A percentile compares a stretch with the other conserved stretches of the same genome.
Conservation (phyloP, 2,888 invertebrate species). For the Oegoconia quadripuncta region DNA sequence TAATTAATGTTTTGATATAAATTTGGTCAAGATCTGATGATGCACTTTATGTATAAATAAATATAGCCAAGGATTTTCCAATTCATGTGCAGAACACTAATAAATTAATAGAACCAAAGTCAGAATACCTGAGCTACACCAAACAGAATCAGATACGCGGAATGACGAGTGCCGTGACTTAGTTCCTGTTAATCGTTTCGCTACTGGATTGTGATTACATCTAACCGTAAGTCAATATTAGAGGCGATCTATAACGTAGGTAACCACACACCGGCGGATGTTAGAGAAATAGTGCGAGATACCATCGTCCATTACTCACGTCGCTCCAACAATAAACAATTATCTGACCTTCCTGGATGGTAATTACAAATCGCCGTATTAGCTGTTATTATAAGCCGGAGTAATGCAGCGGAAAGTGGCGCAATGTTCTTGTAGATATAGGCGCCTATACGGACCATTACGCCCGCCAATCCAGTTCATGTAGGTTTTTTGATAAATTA, state of each 20-base stretch:
- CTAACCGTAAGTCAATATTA: neutral
- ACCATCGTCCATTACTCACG: constrained; percentile 4
- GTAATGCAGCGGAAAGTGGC: constrained; percentile 24
- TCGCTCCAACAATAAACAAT: constrained; percentile 7
- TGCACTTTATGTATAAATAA: too few relatives aligned
- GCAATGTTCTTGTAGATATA: constrained; percentile 15
- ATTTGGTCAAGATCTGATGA: too few relatives aligned
- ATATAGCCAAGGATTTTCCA: too few relatives aligned
- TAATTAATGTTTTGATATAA: too few relatives aligned
- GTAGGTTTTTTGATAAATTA: neutral
- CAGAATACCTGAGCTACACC: too few relatives aligned
- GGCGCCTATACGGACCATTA: constrained; percentile 30
- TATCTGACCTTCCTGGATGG: constrained; percentile 14
- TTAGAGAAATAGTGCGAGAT: constrained; percentile 3
- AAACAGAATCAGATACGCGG: too few relatives aligned
- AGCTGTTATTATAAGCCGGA: constrained; percentile 21
- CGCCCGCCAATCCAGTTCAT: constrained; percentile 10
- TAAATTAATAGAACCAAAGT: too few relatives aligned
- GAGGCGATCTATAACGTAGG: neutral
- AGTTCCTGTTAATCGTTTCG: too few relatives aligned
- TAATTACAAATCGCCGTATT: constrained; percentile 26
- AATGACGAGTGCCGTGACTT: too few relatives aligned
- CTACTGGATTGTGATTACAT: too few relatives aligned
- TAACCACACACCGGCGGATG: neutral
- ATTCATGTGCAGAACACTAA: too few relatives aligned